Evolutionary conservation across 2,113 vertebrate genomes (phyloP).

Genomic region (Colinus virginianus): DNA sequence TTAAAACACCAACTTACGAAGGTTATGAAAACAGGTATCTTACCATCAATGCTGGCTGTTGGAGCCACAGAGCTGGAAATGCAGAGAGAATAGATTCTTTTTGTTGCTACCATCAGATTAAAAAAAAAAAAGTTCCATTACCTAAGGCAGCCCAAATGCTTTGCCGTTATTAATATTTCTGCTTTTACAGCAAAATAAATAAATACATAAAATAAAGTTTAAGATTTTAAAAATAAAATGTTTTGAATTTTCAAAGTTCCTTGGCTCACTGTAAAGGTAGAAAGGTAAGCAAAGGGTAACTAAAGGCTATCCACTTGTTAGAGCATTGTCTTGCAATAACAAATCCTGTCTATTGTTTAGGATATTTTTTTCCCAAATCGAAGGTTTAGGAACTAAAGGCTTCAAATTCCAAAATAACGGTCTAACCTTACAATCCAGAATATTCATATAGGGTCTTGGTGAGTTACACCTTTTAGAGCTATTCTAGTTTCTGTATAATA

Average conservation of each 20-base stretch:
- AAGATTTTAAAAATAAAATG: background rate
- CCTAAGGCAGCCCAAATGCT: background rate
- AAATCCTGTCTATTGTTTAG: background rate
- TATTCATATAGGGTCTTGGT: background rate
- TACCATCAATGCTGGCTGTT: background rate
- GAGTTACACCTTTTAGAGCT: background rate
- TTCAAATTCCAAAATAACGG: background rate
- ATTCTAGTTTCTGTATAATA: background rate
- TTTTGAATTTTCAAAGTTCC: background rate
- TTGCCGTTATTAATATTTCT: background rate
- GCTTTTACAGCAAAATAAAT: background rate
- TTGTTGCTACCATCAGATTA: background rate
- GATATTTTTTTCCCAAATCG: background rate
- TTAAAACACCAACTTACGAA: background rate
- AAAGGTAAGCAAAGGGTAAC: background rate
- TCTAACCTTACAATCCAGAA: background rate
- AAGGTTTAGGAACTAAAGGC: background rate
- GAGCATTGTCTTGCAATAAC: background rate
- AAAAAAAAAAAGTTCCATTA: background rate
- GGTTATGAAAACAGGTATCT: background rate
- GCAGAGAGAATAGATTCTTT: background rate
- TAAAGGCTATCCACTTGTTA: background rate
- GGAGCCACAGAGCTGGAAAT: background rate
- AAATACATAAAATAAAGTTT: background rate
- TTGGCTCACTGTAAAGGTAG: background rate